These are phyloP conservation scores for Drosophila bipectinata DNA, from an alignment of 1,140 invertebrate genomes.

Conservation along the genomic window DNA sequence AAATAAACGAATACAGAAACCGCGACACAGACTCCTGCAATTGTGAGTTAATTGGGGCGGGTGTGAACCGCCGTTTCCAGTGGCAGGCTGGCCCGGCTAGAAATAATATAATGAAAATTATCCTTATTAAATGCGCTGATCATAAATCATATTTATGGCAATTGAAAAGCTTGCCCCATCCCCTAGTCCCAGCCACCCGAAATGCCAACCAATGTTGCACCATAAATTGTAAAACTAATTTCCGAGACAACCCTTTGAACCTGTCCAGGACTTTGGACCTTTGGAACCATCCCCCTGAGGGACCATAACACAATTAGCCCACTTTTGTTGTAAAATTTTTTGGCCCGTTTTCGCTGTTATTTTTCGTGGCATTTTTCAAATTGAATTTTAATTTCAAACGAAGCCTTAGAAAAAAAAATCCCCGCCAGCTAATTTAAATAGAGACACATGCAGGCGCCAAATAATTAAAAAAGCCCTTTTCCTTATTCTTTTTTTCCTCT, in stretches of 20 bases:
- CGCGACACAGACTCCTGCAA: constrained; percentile 24
- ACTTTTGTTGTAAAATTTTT: constrained; percentile 68
- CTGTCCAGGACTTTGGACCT: constrained; percentile 14
- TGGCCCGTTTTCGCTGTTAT: constrained; percentile 39
- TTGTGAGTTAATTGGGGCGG: constrained; percentile 56
- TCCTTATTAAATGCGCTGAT: constrained; percentile 77
- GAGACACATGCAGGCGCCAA: constrained; percentile 79
- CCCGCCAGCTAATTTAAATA: constrained; percentile 77
- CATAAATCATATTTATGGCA: constrained; percentile 82
- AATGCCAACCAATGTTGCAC: neutral
- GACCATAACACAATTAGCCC: constrained; percentile 61
- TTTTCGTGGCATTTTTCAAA: constrained; percentile 79
- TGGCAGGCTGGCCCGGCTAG: neutral
- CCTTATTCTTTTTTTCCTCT: constrained; percentile 29
- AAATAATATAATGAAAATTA: constrained; percentile 56
- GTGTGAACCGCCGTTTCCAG: constrained; percentile 42
- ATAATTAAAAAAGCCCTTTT: constrained; percentile 75
- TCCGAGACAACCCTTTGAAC: constrained; percentile 74
- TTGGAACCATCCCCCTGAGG: constrained; percentile 37
- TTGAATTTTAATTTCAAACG: constrained; percentile 76
- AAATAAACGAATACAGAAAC: neutral
- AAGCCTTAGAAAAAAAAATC: constrained; percentile 43
- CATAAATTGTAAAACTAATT: constrained; percentile 79
- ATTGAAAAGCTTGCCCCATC: constrained; percentile 68
- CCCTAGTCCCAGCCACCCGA: neutral